Base-by-base conservation (phyloP, 2,113 vertebrate species). In the Embiotoca jacksoni region DNA sequence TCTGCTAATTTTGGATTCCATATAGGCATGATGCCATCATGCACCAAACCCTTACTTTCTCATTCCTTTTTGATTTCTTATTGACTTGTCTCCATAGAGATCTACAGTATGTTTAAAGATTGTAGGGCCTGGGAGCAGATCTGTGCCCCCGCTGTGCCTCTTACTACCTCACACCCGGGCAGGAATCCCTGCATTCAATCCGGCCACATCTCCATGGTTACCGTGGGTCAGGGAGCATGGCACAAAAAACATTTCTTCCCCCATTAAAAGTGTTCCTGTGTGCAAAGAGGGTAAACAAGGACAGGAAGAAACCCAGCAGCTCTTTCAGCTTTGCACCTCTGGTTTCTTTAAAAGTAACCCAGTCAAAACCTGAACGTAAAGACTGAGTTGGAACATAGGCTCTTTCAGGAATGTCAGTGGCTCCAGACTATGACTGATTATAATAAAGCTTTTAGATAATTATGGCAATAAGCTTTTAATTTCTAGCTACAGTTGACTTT, bases 191-290 rank as follows among this genome's bases (percentile, higher is more conserved):
- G 41, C 79, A 82, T 90, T 91, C 88, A 83, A 55, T 63, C 53
- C 56, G 47, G 70, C 74, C 69, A 70, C 70, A 49, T 91, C 72
- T 61, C 91, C 86, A 83, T 88, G 84, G 89, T 81, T 71, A 92
- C 91, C 23, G 72, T 62, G 72, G 76, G 78, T 83, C 78, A 85
- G 82, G 74, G 76, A 79, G 36, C 72, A 58, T 64, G 70, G 65
- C 64, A 80, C 72, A 84, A 79, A 80, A 78, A 78, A 68, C 37
- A 74, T 63, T 76, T 78, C 39, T 59, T 67, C 37, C 73, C 39
- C 84, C 61, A 8, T 10, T 87, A 76, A 87, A 87, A 86, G 79
- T 78, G 78, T 78, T 61, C 83, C 75, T 62, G 64, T 81, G 56
- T 77, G 76, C 10, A 78, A 53, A 58, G 58, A 82, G 41, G 56